phyloP scores from a whole-genome alignment of 2,797 vertebrate species.

The Syngnathus acus region DNA sequence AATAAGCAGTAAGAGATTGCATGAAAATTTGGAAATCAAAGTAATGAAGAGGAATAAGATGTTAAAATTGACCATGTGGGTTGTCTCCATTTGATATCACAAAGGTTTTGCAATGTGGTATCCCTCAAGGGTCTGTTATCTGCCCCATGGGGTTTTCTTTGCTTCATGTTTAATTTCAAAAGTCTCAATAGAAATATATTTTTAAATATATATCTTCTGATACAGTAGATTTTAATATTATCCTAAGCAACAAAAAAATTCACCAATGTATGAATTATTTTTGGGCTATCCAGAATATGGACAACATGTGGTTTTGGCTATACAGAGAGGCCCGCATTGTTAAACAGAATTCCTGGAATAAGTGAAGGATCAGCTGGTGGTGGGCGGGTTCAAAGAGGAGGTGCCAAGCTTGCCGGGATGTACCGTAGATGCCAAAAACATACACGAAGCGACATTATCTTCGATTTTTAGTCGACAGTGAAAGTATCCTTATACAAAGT shows the following conservation, averaged over 20 bases:
- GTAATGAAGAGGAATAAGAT: background rate
- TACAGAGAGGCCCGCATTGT: slow-evolving; percentile 26
- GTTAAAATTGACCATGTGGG: no score
- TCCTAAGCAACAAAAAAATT: no score
- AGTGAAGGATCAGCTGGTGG: slow-evolving; percentile 42
- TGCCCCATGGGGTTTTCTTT: slow-evolving; percentile 1
- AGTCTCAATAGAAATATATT: no score
- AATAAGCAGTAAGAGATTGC: slow-evolving; percentile 25
- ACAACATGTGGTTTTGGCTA: background rate
- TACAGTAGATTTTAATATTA: no score
- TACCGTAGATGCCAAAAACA: slow-evolving; percentile 29
- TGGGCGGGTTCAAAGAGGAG: slow-evolving; percentile 33
- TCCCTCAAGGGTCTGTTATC: slow-evolving; percentile 1
- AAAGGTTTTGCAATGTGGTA: background rate
- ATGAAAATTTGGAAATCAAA: background rate
- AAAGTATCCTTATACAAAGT: slow-evolving; percentile 14
- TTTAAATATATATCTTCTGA: no score
- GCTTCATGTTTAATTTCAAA: background rate
- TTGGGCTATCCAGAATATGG: no score
- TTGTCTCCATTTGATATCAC: no score
- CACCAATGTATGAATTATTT: no score
- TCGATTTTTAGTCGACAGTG: no score
- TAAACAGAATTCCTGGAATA: slow-evolving; percentile 50
- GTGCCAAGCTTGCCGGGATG: slow-evolving; percentile 23
- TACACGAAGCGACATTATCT: slow-evolving; percentile 54